phyloP scores from a whole-genome alignment of 2,888 invertebrate genomes.

The Cancer borealis region DNA sequence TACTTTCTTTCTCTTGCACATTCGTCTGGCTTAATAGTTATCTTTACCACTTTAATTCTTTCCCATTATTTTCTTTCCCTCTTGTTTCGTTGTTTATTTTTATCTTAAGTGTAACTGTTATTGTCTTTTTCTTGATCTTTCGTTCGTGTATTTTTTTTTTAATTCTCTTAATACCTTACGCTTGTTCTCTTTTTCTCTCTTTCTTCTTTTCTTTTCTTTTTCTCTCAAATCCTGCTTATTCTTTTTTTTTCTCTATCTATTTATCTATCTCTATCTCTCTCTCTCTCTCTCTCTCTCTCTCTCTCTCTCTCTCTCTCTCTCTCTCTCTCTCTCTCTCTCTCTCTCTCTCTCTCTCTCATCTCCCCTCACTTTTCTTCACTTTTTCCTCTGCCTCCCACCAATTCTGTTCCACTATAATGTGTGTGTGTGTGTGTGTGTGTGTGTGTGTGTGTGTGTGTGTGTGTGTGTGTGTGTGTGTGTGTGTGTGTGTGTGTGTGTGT shows the following conservation, averaged over 20 bases:
- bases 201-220: neutral
- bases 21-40: neutral
- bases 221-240: no score
- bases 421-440: constrained; percentile 50
- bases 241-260: no score
- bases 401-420: no score
- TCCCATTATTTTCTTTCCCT: neutral
- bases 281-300: no score
- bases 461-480: constrained; percentile 50
- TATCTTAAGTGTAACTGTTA: neutral
- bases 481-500: constrained; percentile 16
- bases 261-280: no score
- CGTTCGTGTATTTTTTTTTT: no score
- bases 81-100: neutral
- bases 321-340: neutral
- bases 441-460: constrained; percentile 52
- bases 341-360: neutral
- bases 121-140: neutral
- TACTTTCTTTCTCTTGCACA: neutral
- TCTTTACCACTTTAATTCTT: neutral
- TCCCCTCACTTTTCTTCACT: no score
- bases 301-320: no score
- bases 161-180: no score
- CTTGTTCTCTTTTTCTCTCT: neutral
- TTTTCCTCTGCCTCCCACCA: no score